Percentiles rank a stretch among this genome's conserved stretches.
Evolutionary conservation across 2,888 invertebrate species (phyloP).

Genomic region (Elaeidobius kamerunicus): DNA sequence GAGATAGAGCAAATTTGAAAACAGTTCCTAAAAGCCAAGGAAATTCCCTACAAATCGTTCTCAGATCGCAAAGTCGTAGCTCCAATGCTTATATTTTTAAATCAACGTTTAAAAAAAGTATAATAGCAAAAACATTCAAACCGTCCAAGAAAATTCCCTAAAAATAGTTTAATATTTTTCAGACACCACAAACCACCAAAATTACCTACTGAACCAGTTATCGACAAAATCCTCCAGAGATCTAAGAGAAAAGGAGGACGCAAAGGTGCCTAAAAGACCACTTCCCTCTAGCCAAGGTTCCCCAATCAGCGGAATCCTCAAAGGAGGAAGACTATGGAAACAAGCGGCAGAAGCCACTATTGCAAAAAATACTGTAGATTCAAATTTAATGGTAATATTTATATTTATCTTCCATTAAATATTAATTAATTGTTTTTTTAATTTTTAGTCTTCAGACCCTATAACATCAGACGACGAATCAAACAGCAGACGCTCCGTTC

Average conservation of each 20-base stretch:
- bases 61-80: too few relatives aligned
- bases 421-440: too few relatives aligned
- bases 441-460: conserved; percentile 36
- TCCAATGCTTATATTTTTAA: too few relatives aligned
- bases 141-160: too few relatives aligned
- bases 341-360: too few relatives aligned
- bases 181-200: conserved; percentile 47
- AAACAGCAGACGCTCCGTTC: conserved; percentile 56
- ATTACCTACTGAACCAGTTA: conserved; percentile 36
- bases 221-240: too few relatives aligned
- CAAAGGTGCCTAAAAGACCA: conserved; percentile 9
- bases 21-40: too few relatives aligned
- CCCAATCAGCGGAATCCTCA: conserved; percentile 70
- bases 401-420: not conserved
- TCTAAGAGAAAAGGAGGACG: too few relatives aligned
- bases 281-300: conserved; percentile 22
- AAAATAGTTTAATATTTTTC: conserved; percentile 23
- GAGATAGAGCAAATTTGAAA: too few relatives aligned
- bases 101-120: too few relatives aligned
- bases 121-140: too few relatives aligned
- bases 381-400: conserved; percentile 27
- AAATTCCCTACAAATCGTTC: too few relatives aligned
- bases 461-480: conserved; percentile 53
- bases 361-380: conserved; percentile 24
- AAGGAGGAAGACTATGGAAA: conserved; percentile 76